Base-by-base conservation (phyloP, 2,888 invertebrate species). In the Aphidius colemani region DNA sequence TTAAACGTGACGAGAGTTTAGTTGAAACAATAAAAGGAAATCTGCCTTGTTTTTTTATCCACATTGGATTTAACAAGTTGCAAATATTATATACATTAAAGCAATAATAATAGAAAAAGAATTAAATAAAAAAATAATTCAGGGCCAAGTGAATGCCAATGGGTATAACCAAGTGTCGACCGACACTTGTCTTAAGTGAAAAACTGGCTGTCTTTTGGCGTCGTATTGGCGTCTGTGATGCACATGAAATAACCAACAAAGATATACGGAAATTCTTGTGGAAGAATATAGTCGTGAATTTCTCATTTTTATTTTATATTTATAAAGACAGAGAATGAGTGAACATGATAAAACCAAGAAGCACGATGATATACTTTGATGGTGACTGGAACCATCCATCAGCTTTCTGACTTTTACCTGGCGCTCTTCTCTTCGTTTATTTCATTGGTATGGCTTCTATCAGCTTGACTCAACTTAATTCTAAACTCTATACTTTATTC, bases 151-250 rank as follows among this genome's bases (percentile, higher is more conserved):
- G 70, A 65, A 66, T 66, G 69, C 64, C 72, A 71, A 74, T 72
- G 53, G 76, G 78, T 18, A 18, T 1, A 30, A 3, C 30, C 30
- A 30, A 3, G 30, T 79, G 79, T 79, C 75, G 72, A 70, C 67
- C 77, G 75, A 79, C 79, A 79, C 78, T 79, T 79, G 79, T 78
- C 78, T 55, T 59, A 43, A 61, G 51, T 76, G 79, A 80, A 80
- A 79, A 80, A 80, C 80, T 80, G 77, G 78, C 77, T 74, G 78
- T 75, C 72, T 74, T 70, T 69, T 65, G 66, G 40, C 67, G 48
- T 58, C 61, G 50, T 72, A 76, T 64, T 67, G 71, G 77, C 75
- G 74, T 64, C 66, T 55, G 41, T 50, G 11, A 51, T 60, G 30
- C 60, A 49, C 41, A 4, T 30, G 4, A 30, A 40, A 48, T 40